Conservation (phyloP, 2,797 vertebrate genomes). For the Meriones psammophilus region DNA sequence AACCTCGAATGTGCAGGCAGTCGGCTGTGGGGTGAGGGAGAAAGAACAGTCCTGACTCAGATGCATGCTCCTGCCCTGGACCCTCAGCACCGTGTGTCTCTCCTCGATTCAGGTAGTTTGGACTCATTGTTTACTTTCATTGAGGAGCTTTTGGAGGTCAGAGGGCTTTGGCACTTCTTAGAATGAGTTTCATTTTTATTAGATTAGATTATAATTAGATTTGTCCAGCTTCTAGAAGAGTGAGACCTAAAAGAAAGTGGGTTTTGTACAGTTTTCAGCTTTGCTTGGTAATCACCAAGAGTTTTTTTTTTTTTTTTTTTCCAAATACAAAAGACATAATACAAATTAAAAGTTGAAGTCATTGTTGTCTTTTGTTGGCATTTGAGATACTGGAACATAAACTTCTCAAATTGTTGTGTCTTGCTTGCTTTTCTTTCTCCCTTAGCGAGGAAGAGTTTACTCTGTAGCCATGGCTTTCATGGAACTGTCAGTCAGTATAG, state of each 20-base stretch:
- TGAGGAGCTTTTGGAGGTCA: slow-evolving; percentile 72
- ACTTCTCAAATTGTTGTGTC: background rate
- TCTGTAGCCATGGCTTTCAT: background rate
- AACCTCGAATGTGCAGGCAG: slow-evolving; percentile 83
- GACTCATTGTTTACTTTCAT: slow-evolving; percentile 50
- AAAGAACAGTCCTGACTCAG: slow-evolving; percentile 74
- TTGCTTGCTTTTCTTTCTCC: slow-evolving; percentile 40
- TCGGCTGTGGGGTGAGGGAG: slow-evolving; percentile 84
- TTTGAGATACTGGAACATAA: slow-evolving; percentile 51
- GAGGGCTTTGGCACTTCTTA: slow-evolving; percentile 61
- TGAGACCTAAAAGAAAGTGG: slow-evolving; percentile 80
- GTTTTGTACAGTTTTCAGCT: slow-evolving; percentile 60
- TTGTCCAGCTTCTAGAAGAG: slow-evolving; percentile 75
- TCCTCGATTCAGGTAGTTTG: slow-evolving; percentile 64
- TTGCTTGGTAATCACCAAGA: slow-evolving; percentile 57
- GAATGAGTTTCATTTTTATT: slow-evolving; percentile 74
- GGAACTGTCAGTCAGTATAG: background rate
- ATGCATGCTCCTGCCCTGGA: slow-evolving; percentile 42
- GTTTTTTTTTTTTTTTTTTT: background rate
- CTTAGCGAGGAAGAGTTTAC: background rate
- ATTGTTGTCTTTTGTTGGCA: slow-evolving; percentile 48
- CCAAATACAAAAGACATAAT: slow-evolving; percentile 23
- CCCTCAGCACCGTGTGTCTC: slow-evolving; percentile 53
- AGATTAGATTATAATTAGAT: slow-evolving; percentile 65
- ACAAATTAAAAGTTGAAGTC: slow-evolving; percentile 62